Evolutionary conservation across 2,797 vertebrate genomes (phyloP), one percentile per base, ranked within the genome.

Genomic region (Dermochelys coriacea): DNA sequence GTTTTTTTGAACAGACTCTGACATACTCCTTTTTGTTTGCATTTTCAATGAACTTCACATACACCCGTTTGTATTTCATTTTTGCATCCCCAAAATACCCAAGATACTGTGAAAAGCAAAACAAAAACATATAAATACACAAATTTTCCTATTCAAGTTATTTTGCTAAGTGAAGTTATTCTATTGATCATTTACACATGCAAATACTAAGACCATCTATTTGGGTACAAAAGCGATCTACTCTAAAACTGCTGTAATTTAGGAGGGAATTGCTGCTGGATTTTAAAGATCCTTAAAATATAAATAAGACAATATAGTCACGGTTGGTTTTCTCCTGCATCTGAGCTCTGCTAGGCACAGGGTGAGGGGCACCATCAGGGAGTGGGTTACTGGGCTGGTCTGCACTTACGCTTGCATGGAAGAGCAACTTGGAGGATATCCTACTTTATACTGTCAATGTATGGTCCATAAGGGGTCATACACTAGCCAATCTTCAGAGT

Each of bases 11-110:
- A 97, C 99, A 99, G 37, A 99, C 99, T 94, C 99, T 98, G 54
- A 99, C 99, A 90, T 99, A 99, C 6, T 99, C 99, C 97, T 99
- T 99, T 98, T 99, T 99, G 98, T 99, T 99, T 90, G 99, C 98
- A 5, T 99, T 99, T 98, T 99, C 99, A 96, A 99, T 98, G 97
- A 99, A 99, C 96, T 99, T 99, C 93, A 99, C 99, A 82, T 99
- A 99, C 15, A 99, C 99, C 96, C 99, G 98, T 97, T 99, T 99
- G 97, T 99, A 99, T 98, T 99, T 99, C 93, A 98, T 99, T 98
- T 99, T 99, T 88, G 99, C 99, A 90, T 99, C 99, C 37, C 99
- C 99, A 92, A 99, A 99, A 98, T 99, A 99, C 74, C 99, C 99
- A 97, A 99, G 99, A 97, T 99, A 99, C 99, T 99, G 94, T 88